Evolutionary conservation across 2,113 vertebrate species (phyloP).

Genomic region (Stercorarius parasiticus): DNA sequence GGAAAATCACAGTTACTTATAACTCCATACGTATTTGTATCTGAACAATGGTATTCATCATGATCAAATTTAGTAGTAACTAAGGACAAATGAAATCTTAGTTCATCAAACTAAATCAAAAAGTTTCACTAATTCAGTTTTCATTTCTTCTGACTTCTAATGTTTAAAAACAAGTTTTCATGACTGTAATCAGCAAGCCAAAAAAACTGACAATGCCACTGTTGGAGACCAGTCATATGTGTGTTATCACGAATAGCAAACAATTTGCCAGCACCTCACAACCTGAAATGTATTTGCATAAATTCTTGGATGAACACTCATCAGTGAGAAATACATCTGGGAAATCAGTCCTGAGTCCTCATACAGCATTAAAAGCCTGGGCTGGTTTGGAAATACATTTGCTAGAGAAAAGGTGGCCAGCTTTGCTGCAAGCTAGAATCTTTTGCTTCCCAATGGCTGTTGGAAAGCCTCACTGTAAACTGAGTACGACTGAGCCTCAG

Average conservation of each 20-base stretch:
- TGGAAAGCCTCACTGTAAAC: not conserved
- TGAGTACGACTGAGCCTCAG: not conserved
- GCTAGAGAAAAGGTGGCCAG: not conserved
- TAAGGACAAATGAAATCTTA: not conserved
- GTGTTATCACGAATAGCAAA: not conserved
- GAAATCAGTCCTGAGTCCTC: not conserved
- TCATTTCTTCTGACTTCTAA: not conserved
- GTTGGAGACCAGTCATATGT: not conserved
- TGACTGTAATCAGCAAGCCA: not conserved
- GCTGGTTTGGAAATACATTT: not conserved
- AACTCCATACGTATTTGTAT: not conserved
- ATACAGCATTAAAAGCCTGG: not conserved
- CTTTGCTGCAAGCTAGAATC: not conserved
- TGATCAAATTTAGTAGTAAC: not conserved
- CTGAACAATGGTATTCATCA: not conserved
- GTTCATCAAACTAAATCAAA: not conserved
- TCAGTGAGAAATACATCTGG: not conserved
- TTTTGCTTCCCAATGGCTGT: not conserved
- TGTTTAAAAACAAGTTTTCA: not conserved
- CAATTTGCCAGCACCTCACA: not conserved
- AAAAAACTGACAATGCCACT: not conserved
- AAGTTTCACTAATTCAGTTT: not conserved
- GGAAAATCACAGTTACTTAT: not conserved
- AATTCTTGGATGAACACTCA: not conserved
- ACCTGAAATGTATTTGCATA: not conserved